These are phyloP conservation scores for Amphimallon solstitiale DNA, from an alignment of 2,888 invertebrate species.

Conservation along the genomic window DNA sequence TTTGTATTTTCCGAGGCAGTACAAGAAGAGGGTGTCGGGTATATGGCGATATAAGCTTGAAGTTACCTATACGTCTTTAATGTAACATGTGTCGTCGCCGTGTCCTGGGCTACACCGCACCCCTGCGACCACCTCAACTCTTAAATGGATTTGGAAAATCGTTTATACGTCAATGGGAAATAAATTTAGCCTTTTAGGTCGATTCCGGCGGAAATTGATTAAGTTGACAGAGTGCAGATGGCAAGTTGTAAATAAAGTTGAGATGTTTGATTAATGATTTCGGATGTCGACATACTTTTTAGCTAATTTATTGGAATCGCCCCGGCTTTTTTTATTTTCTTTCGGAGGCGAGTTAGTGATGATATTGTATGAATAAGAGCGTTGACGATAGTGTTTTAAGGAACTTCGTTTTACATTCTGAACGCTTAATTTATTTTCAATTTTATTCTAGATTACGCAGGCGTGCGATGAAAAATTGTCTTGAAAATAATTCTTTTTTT, in stretches of 20 bases:
- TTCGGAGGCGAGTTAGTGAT: not conserved
- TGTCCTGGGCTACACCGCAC: not conserved
- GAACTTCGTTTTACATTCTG: too few relatives aligned
- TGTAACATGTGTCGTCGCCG: slow-evolving; percentile 13
- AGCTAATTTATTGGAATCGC: slow-evolving; percentile 4
- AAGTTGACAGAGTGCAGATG: slow-evolving; percentile 19
- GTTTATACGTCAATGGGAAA: slow-evolving; percentile 16
- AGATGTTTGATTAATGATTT: slow-evolving; percentile 17
- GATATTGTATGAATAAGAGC: too few relatives aligned
- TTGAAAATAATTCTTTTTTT: too few relatives aligned
- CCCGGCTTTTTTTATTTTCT: too few relatives aligned
- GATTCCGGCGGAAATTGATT: slow-evolving; percentile 16
- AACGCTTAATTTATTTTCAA: too few relatives aligned
- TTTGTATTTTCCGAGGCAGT: too few relatives aligned
- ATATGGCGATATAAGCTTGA: too few relatives aligned
- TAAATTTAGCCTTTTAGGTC: slow-evolving; percentile 15
- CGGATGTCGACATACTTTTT: slow-evolving; percentile 1
- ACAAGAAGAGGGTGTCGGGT: too few relatives aligned
- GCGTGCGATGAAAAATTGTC: too few relatives aligned
- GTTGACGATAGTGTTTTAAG: too few relatives aligned
- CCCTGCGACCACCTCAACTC: not conserved
- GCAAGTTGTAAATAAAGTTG: slow-evolving; percentile 25
- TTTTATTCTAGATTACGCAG: too few relatives aligned
- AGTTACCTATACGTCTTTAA: slow-evolving; percentile 1
- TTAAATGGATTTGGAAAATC: slow-evolving; percentile 15